Conservation (phyloP, 2,888 invertebrate genomes). For the Leptinotarsa haldemani region DNA sequence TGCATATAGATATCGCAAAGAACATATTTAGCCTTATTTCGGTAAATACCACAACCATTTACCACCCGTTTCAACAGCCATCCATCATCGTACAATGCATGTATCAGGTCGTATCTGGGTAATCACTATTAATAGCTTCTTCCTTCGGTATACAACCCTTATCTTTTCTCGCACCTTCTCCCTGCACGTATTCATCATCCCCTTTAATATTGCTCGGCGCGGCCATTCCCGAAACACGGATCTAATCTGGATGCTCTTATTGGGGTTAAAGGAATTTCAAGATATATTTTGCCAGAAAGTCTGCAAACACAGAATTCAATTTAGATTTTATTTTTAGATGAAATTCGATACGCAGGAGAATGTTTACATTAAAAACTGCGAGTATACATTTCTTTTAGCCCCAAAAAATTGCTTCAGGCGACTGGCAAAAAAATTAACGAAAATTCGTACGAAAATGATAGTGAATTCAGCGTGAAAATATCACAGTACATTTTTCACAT, state of each 20-base stretch:
- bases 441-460: neutral
- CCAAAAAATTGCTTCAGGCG: neutral
- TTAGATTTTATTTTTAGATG: slow-evolving; percentile 16
- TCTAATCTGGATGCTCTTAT: slow-evolving; percentile 17
- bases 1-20: neutral
- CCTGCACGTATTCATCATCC: slow-evolving; percentile 51
- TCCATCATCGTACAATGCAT: slow-evolving; percentile 41
- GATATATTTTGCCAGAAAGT: slow-evolving; percentile 12
- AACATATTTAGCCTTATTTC: neutral
- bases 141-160: slow-evolving; percentile 51
- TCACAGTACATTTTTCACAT: no score
- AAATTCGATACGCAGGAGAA: neutral
- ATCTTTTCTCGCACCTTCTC: slow-evolving; percentile 50
- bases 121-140: slow-evolving; percentile 58
- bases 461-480: no score
- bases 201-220: slow-evolving; percentile 42
- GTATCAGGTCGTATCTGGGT: slow-evolving; percentile 51
- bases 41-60: slow-evolving; percentile 18
- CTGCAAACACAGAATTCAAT: slow-evolving; percentile 7
- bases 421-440: neutral
- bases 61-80: slow-evolving; percentile 33
- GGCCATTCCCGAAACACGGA: slow-evolving; percentile 28
- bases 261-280: slow-evolving; percentile 14
- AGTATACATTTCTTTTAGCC: neutral
- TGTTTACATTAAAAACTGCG: neutral